Percentiles rank a stretch among this genome's conserved stretches.
Conservation (phyloP, 2,797 vertebrate genomes). For the Ceyx erithaca region DNA sequence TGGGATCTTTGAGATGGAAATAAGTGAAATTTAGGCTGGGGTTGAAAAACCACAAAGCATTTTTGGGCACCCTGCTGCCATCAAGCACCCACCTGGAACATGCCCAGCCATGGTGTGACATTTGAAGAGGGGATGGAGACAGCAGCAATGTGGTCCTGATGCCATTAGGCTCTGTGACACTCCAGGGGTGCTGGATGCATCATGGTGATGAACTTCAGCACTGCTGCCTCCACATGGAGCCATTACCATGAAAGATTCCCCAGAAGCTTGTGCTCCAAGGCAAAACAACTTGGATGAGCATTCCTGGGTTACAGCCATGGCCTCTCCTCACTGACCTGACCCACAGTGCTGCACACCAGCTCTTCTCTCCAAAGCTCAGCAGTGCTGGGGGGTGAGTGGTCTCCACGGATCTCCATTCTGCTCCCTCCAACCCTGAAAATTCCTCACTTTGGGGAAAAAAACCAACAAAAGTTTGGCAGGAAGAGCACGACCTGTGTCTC, state of each 20-base stretch:
- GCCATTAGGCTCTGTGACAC: rapidly evolving
- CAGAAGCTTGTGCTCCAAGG: not conserved
- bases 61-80: rapidly evolving
- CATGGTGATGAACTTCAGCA: not conserved
- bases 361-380: rapidly evolving
- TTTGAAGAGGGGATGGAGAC: not conserved
- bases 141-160: not conserved
- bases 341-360: rapidly evolving
- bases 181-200: not conserved
- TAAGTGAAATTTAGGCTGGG: not conserved
- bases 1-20: not conserved
- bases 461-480: not conserved
- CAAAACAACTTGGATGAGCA: rapidly evolving
- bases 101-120: not conserved
- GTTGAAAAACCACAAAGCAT: not conserved
- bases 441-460: not conserved
- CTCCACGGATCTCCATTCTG: not conserved
- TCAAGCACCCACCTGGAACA: not conserved
- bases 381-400: not conserved
- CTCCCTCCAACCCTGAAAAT: not conserved
- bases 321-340: rapidly evolving
- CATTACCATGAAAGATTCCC: rapidly evolving
- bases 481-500: not conserved
- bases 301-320: not conserved
- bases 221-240: not conserved